Evolutionary conservation across 2,797 vertebrate genomes (phyloP).

Genomic region (Lerista edwardsae): DNA sequence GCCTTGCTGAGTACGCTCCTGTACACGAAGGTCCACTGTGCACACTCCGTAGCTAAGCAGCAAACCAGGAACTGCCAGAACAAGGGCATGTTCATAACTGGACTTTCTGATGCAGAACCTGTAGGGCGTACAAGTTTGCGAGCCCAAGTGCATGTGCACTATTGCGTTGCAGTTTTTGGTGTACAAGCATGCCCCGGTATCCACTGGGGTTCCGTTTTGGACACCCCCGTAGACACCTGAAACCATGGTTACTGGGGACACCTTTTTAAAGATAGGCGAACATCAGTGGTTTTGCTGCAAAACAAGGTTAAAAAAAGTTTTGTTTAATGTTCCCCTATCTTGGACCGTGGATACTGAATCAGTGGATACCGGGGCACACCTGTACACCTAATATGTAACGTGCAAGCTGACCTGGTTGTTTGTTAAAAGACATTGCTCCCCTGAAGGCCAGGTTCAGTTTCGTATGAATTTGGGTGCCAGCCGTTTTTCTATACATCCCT

Average conservation of each 20-base stretch:
- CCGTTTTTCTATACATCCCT: not conserved
- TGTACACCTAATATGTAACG: not conserved
- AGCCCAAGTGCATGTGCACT: not conserved
- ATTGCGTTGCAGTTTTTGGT: not conserved
- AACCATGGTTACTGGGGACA: too few relatives aligned
- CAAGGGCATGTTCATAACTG: not conserved
- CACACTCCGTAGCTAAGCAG: not conserved
- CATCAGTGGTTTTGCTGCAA: too few relatives aligned
- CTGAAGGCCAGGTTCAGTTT: not conserved
- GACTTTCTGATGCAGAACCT: not conserved
- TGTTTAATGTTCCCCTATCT: too few relatives aligned
- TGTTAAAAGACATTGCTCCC: not conserved
- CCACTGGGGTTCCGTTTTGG: too few relatives aligned
- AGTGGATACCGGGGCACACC: too few relatives aligned
- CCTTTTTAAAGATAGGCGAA: too few relatives aligned
- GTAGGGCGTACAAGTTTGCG: not conserved
- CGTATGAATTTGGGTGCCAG: not conserved
- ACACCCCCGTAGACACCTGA: too few relatives aligned
- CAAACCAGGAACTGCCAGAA: not conserved
- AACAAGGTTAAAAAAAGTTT: too few relatives aligned
- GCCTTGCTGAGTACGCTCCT: not conserved
- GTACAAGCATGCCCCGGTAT: too few relatives aligned
- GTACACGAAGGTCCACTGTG: not conserved
- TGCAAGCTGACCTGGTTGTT: not conserved
- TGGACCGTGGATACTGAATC: too few relatives aligned